A percentile compares a stretch with the other conserved stretches of the same genome.
Conservation (phyloP, 2,113 vertebrate genomes). For the Tachysurus fulvidraco region DNA sequence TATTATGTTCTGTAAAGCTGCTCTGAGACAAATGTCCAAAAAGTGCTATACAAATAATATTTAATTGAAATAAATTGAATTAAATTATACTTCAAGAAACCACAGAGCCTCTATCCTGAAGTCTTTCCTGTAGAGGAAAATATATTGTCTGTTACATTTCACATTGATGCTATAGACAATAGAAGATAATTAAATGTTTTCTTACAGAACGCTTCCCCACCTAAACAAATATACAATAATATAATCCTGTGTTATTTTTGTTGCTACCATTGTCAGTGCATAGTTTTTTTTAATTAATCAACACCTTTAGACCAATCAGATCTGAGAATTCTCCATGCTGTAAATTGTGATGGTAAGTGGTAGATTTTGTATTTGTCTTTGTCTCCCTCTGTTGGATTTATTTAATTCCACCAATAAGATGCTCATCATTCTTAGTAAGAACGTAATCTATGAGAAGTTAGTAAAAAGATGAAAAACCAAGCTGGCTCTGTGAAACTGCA, state of each 20-base stretch:
- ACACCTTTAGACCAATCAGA: background rate
- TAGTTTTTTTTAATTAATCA: no score
- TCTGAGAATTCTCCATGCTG: background rate
- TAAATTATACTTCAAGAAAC: background rate
- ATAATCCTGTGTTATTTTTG: background rate
- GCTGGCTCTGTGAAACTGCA: background rate
- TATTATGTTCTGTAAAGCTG: no score
- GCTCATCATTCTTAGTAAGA: background rate
- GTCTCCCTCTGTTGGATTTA: conserved; percentile 55
- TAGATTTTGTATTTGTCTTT: conserved; percentile 43
- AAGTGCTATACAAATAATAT: no score
- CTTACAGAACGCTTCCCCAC: background rate
- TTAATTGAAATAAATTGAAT: no score
- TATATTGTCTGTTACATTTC: background rate
- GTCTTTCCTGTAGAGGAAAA: background rate
- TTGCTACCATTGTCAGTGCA: background rate
- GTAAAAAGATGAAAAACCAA: background rate
- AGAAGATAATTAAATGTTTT: background rate
- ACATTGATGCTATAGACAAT: background rate
- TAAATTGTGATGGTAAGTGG: background rate
- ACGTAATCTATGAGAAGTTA: background rate
- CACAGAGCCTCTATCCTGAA: background rate
- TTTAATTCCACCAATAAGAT: background rate
- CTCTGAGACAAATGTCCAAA: no score
- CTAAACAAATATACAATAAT: background rate